Evolutionary conservation across 2,113 vertebrate species (phyloP).

Genomic region (Cromileptes altivelis): DNA sequence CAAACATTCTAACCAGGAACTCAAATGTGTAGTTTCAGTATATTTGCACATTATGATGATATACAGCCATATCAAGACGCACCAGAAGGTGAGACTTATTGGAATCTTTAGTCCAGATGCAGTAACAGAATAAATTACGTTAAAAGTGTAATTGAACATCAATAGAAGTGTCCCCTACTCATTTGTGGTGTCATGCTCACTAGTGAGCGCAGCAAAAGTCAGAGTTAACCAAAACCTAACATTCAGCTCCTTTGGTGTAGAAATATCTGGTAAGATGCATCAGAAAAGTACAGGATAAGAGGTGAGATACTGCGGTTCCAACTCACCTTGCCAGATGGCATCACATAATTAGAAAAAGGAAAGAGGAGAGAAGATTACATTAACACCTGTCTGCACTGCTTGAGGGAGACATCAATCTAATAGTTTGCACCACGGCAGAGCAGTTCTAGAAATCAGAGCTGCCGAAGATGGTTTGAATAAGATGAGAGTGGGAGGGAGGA

Average conservation of each 20-base stretch:
- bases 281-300: conserved; percentile 33
- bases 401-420: conserved; percentile 80
- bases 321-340: conserved; percentile 78
- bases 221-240: conserved; percentile 2
- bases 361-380: conserved; percentile 74
- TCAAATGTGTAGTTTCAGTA: neutral
- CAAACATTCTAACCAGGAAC: neutral
- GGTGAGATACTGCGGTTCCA: conserved; percentile 13
- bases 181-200: neutral
- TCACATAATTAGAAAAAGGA: conserved; percentile 80
- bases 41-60: conserved; percentile 1
- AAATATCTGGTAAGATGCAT: conserved; percentile 36
- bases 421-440: conserved; percentile 53
- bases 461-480: conserved; percentile 53
- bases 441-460: conserved; percentile 48
- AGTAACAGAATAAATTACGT: neutral
- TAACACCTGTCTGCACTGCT: conserved; percentile 77
- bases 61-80: neutral
- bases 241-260: conserved; percentile 10
- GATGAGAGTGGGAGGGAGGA: conserved; percentile 41
- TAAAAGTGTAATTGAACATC: neutral
- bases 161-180: neutral
- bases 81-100: neutral
- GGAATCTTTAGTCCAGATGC: neutral
- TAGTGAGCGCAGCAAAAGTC: conserved; percentile 19